Conservation (phyloP, 2,888 invertebrate genomes). For the Phymatocera aterrima region DNA sequence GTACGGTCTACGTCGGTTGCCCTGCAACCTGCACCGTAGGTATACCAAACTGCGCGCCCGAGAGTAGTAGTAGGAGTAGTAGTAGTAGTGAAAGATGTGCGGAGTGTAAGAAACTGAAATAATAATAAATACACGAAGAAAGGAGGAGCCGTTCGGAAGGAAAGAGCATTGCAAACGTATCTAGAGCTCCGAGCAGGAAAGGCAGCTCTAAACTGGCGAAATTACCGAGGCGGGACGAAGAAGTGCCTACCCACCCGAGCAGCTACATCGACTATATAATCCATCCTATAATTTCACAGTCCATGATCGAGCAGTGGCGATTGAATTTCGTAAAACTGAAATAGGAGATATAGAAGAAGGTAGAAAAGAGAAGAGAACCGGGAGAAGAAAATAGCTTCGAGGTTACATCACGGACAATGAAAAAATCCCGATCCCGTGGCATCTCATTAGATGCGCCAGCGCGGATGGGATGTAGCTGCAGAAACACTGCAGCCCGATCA, state of each 20-base stretch:
- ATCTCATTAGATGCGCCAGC: slow-evolving; percentile 2
- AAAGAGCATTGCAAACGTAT: not conserved
- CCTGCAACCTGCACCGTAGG: slow-evolving; percentile 14
- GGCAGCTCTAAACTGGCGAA: not conserved
- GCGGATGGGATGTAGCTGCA: too few species aligned
- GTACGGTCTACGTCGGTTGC: too few species aligned
- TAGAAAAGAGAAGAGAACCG: not conserved
- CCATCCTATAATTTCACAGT: slow-evolving; percentile 37
- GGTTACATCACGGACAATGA: slow-evolving; percentile 5
- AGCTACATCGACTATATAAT: not conserved
- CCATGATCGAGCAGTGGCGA: not conserved
- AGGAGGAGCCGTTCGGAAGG: not conserved
- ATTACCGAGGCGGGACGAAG: slow-evolving; percentile 27
- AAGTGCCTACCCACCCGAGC: slow-evolving; percentile 21
- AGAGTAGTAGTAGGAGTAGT: too few species aligned
- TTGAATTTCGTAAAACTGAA: slow-evolving; percentile 12
- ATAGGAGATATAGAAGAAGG: not conserved
- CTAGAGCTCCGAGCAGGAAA: not conserved
- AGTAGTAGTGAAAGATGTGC: not conserved
- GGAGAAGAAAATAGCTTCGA: not conserved
- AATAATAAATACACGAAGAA: slow-evolving; percentile 22
- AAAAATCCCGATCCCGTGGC: not conserved
- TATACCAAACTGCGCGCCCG: not conserved
- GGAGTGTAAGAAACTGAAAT: not conserved
- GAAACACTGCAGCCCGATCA: too few species aligned